Base-by-base conservation (phyloP, 1,140 invertebrate species). In the Lepeophtheirus salmonis region DNA sequence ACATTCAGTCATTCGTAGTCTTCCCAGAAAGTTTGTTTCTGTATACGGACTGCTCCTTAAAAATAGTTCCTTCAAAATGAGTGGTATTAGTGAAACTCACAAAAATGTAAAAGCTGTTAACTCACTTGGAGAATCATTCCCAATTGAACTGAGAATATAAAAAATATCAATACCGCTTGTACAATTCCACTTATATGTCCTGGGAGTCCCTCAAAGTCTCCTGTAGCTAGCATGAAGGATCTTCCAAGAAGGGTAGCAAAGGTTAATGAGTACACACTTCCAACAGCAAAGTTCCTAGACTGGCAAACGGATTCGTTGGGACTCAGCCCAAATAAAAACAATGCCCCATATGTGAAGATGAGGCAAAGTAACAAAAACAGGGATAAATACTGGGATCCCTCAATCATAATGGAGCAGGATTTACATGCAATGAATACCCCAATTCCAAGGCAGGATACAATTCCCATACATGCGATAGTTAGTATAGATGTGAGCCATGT, bases 181-280 rank as follows among this genome's bases (percentile, higher is more conserved):
- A 80, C 68, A 26, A 78, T 72, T 3, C 78, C 77, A 53, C 78
- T 80, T 2, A 80, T 73, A 65, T 80, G 78, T 17, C 74, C 74
- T n/a, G 76, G 74, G 26, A 64, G 50, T 50, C 75, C 76, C 2
- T 72, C 72, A 17, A 71, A 73, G 18, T 74, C 75, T 17, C 77
- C 77, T 23, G 76, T 76, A 3, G 77, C 72, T 1, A 81, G 65
- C 60, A 79, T 76, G 49, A 79, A 69, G 6, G 76, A 70, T 49
- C 79, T 72, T 1, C 77, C 71, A 3, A 80, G 66, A 67, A 80
- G 74, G 0, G 76, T 70, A 1, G 76, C 77, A 63, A 79, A 78
- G 1, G 74, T 67, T 0, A 78, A 57, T 2, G 75, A 73, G 52
- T 76, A 77, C 0, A 74, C 73, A 4, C 78, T 60, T 0, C 72